Evolutionary conservation across 2,888 invertebrate genomes (phyloP), one percentile per base, ranked within the genome.

Genomic region (Drosophila mettleri): DNA sequence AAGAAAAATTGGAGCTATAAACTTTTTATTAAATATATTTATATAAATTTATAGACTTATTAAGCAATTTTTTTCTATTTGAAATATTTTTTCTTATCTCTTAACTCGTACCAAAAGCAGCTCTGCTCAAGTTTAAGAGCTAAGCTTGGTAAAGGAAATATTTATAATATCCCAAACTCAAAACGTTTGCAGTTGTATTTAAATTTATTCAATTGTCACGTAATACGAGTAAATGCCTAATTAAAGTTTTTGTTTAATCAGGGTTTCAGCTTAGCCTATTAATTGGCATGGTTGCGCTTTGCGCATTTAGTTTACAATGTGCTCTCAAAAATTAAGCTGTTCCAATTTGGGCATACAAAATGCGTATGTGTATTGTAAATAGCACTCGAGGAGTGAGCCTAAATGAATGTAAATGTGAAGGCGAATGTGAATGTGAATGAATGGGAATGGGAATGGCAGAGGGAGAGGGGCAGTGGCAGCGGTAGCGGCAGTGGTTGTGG

Each of bases 401-500:
- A 43, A 53, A 34, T 58, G 66, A 65, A 53, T 68, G 52, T 70
- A 39, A 46, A 46, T 66, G 52, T 14, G 62, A 52, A 38, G 46
- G 18, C 10, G 57, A 57, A 16, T 71, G 45, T 20, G 69, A 39
- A 36, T 61, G 36, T 14, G 58, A 52, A 18, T 54, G 16, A 34
- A 43, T 45, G 46, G 16, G 43, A 43, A 27, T 54, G 41, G 27
- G 43, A 53, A 22, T 55, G 43, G 16, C 0, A 9, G 18, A 1
- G 18, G 16, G 20, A 18, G 31, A 2, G 33, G 20, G 54, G 49
- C 18, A 34, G 24, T 36, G 58, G 27, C 33, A 41, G 18, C 33
- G 66, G 59, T 29, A 60, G 57, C 48, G 75, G 43, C 12, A 60
- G 66, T 75, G 60, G 62, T 43, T 74, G 63, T 60, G 75, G 70